Evolutionary conservation across 1,140 invertebrate genomes (phyloP), one percentile per base, ranked within the genome.

Genomic region (Homalodisca vitripennis): DNA sequence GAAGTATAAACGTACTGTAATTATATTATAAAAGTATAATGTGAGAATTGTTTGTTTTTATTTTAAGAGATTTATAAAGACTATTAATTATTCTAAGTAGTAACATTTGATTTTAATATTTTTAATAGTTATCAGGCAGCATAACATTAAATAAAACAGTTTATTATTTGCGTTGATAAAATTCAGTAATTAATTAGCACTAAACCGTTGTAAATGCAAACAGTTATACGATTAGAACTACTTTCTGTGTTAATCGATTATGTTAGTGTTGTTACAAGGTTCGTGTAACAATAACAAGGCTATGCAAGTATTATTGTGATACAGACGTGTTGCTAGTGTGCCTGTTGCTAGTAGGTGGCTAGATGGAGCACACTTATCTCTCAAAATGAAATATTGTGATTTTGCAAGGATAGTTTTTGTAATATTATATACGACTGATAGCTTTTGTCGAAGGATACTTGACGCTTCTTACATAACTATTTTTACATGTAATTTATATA

Each of bases 401-500:
- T 60, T 20, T 10, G 24, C 55, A 60, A 22, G 20, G 48, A 12
- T 60, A 60, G 55, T 22, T 60, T 51, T 60, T 60, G 14, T 60
- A 60, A 22, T 24, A 41, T 17, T 51, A 60, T 30, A 60, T 30
- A 60, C 55, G 55, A 60, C 55, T 60, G 55, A 60, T 60, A 60
- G 55, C 55, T 60, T 53, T 60, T 60, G 55, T 60, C 55, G n/a
- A 30, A 60, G 14, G 55, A 60, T 53, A 53, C 55, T 60, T 60
- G 55, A 60, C 55, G 55, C 55, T 60, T 27, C 55, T 60, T 60
- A 30, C 55, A 60, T 60, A 60, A 60, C 55, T 60, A 60, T 60
- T 60, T 60, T 60, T 60, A 60, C 55, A 60, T 60, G 55, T 60
- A 60, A 60, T 60, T 60, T 60, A 60, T 60, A 60, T 60, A 60